phyloP scores from a whole-genome alignment of 2,113 vertebrate species.

The Synodontis membranacea region DNA sequence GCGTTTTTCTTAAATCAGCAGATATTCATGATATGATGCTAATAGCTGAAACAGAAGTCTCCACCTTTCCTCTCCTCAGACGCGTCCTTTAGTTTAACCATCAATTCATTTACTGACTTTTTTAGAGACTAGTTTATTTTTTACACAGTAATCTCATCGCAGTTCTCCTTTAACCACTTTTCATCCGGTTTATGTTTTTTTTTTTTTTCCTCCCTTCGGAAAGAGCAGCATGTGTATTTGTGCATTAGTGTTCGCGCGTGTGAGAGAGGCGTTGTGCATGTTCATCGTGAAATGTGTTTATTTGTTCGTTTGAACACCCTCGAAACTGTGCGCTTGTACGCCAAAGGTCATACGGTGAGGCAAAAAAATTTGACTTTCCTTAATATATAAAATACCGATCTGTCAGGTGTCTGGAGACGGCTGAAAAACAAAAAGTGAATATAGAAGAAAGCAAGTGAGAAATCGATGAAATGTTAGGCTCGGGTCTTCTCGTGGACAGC shows the following conservation, averaged over 20 bases:
- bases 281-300: conserved; percentile 7
- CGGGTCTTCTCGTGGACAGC: neutral
- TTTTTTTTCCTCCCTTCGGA: neutral
- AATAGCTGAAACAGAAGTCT: neutral
- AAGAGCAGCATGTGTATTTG: neutral
- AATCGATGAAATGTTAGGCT: neutral
- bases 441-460: neutral
- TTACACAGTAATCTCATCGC: neutral
- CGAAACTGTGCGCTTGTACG: conserved; percentile 27
- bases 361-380: neutral
- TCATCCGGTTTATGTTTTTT: neutral
- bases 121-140: neutral
- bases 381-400: neutral
- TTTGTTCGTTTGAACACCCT: conserved; percentile 18
- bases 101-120: conserved; percentile 40
- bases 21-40: neutral
- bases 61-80: conserved; percentile 56
- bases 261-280: conserved; percentile 15
- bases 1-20: neutral
- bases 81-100: conserved; percentile 55
- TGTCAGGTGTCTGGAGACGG: neutral
- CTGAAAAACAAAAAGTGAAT: neutral
- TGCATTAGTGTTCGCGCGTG: neutral
- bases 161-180: conserved; percentile 48
- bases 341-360: conserved; percentile 19